These are phyloP conservation scores for Carlito syrichta DNA, from an alignment of 2,113 vertebrate species.

Conservation along the genomic window DNA sequence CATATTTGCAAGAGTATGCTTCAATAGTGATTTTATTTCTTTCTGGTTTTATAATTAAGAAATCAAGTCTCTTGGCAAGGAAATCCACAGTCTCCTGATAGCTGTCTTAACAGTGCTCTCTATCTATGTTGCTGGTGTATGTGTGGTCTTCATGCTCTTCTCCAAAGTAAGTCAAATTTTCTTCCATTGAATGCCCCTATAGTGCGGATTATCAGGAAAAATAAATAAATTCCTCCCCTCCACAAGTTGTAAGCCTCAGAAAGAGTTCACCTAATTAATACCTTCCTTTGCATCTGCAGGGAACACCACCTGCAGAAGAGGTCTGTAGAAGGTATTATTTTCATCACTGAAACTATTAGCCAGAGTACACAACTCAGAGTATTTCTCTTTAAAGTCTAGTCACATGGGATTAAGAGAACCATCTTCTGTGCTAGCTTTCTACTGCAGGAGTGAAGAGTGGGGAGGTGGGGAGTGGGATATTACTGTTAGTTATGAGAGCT, in stretches of 20 bases:
- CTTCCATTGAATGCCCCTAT: background rate
- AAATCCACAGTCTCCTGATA: conserved; percentile 50
- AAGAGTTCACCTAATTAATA: background rate
- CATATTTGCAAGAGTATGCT: background rate
- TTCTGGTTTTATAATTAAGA: conserved; percentile 49
- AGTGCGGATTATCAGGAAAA: background rate
- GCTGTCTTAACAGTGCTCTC: conserved; percentile 58
- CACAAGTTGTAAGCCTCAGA: background rate
- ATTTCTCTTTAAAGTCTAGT: background rate
- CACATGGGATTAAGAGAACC: background rate
- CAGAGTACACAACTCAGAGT: background rate
- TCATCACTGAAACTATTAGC: background rate
- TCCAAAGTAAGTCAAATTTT: conserved; percentile 70
- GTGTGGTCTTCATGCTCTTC: conserved; percentile 58
- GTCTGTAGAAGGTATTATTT: background rate
- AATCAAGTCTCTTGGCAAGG: background rate
- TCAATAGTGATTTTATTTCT: background rate
- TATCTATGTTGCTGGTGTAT: conserved; percentile 66
- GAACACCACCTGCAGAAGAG: background rate
- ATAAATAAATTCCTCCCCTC: background rate
- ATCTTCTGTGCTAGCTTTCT: background rate
- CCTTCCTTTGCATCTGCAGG: background rate
- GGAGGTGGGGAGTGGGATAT: too few species aligned
- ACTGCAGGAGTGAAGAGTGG: background rate
- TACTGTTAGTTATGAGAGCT: background rate